Conservation (phyloP, 2,797 vertebrate genomes). For the Sphenopsis melanotis region DNA sequence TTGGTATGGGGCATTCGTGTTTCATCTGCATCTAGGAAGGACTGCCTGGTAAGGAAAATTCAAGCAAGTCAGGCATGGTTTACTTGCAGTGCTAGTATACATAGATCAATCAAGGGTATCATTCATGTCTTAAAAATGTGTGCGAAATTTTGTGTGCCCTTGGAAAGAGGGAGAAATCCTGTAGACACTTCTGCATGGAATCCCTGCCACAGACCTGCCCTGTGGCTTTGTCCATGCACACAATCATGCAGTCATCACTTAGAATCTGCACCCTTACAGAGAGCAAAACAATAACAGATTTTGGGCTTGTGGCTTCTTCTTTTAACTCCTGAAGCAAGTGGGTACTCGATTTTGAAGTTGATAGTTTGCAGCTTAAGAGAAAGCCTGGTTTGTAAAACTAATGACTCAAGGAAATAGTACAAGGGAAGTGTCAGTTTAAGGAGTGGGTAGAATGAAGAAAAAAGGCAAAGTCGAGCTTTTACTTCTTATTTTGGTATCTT, state of each 20-base stretch:
- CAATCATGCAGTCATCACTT: neutral
- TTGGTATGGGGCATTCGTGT: neutral
- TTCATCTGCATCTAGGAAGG: neutral
- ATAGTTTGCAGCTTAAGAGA: neutral
- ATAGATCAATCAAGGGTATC: neutral
- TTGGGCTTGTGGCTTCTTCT: neutral
- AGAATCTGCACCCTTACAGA: neutral
- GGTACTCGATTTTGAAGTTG: neutral
- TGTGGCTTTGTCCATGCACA: accelerated
- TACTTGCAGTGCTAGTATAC: neutral
- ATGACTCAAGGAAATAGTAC: neutral
- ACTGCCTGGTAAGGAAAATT: neutral
- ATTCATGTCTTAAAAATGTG: neutral
- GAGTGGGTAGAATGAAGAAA: neutral
- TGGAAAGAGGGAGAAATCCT: neutral
- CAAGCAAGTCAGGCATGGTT: neutral
- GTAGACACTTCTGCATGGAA: neutral
- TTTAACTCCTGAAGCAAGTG: neutral
- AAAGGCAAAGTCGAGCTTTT: neutral
- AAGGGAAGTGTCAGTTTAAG: neutral
- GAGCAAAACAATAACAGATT: neutral
- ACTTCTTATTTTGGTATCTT: neutral
- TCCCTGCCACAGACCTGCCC: accelerated
- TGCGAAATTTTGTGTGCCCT: neutral
- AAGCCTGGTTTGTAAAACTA: neutral